Evolutionary conservation across 1,140 invertebrate species (phyloP).

Genomic region (Pectinophora gossypiella): DNA sequence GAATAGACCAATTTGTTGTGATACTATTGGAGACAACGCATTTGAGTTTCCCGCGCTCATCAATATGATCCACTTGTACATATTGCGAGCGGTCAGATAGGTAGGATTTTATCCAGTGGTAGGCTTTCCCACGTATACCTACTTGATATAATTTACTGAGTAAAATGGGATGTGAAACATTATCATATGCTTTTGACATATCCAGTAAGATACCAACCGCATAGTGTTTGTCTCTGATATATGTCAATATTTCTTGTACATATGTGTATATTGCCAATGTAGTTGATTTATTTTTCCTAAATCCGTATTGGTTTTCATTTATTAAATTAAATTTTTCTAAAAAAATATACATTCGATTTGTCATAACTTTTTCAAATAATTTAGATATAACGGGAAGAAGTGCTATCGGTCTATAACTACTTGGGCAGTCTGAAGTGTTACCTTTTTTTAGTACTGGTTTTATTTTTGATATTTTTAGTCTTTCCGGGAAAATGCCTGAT

Average conservation of each 20-base stretch:
- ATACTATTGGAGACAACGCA: background rate
- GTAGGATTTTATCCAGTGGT: constrained; percentile 2
- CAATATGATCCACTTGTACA: background rate
- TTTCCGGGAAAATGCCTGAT: background rate
- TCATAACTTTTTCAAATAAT: background rate
- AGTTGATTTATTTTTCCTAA: background rate
- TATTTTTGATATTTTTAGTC: background rate
- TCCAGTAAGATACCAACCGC: background rate
- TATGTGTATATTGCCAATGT: constrained; percentile 1
- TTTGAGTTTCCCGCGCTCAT: background rate
- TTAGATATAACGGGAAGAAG: background rate
- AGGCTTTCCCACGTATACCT: constrained; percentile 4
- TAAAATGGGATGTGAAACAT: background rate
- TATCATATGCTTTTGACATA: constrained; percentile 7
- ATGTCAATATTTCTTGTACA: background rate
- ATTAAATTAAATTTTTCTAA: background rate
- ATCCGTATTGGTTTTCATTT: constrained; percentile 1
- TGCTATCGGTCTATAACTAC: constrained; percentile 2
- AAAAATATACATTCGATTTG: background rate
- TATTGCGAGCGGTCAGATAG: background rate
- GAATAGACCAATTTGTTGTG: background rate
- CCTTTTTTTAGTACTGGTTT: constrained; percentile 8
- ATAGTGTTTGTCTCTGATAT: background rate
- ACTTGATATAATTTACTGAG: background rate
- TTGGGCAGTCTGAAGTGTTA: background rate